phyloP scores from a whole-genome alignment of 2,797 vertebrate species.

The Meda fulgida region DNA sequence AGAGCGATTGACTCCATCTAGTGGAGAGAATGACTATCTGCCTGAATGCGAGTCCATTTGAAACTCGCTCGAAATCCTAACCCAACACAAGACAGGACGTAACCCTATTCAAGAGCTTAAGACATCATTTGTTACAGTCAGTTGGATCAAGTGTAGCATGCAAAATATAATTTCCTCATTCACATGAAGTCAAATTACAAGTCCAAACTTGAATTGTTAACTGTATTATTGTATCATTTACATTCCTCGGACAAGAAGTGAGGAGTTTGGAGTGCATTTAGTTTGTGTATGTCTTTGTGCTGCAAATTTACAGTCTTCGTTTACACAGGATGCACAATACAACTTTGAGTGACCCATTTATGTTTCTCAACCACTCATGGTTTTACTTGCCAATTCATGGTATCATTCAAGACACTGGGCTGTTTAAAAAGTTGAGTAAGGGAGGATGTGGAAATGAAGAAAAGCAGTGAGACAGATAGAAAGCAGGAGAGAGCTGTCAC shows the following conservation, averaged over 20 bases:
- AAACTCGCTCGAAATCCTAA: background rate
- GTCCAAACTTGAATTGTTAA: slow-evolving; percentile 43
- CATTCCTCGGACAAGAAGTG: background rate
- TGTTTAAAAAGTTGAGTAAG: slow-evolving; percentile 20
- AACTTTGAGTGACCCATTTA: background rate
- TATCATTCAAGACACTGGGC: background rate
- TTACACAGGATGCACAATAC: slow-evolving; percentile 11
- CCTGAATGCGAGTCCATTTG: slow-evolving; percentile 1
- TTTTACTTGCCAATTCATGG: background rate
- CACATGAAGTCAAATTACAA: slow-evolving; percentile 55
- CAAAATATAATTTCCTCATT: slow-evolving; percentile 52
- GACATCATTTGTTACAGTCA: slow-evolving; percentile 32
- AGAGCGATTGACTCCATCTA: slow-evolving; percentile 59
- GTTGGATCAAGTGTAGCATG: slow-evolving; percentile 51
- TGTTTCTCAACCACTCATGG: background rate
- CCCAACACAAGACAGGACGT: slow-evolving; percentile 12
- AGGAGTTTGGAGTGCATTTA: background rate
- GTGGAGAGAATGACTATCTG: slow-evolving; percentile 42
- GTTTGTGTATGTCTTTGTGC: background rate
- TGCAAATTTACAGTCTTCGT: slow-evolving; percentile 6
- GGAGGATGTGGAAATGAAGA: slow-evolving; percentile 17
- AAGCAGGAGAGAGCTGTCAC: slow-evolving; percentile 66
- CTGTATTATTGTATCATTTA: background rate
- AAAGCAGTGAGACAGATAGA: slow-evolving; percentile 15
- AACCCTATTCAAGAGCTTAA: slow-evolving; percentile 26